phyloP scores from a whole-genome alignment of 30 jellyfish, hydroid and myxozoan species.

The Nemopilema nomurai region DNA sequence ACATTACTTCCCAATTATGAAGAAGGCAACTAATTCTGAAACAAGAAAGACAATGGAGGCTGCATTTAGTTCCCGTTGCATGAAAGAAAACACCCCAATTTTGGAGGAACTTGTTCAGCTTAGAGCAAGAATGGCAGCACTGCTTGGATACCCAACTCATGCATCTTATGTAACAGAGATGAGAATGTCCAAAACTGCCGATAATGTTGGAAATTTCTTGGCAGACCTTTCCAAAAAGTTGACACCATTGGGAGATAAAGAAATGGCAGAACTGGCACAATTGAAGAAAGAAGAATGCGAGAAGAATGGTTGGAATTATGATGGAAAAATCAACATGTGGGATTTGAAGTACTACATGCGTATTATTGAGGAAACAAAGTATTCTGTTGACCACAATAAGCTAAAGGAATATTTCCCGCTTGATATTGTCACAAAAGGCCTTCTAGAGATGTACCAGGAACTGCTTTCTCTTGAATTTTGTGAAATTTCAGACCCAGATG shows the following conservation, averaged over 20 bases:
- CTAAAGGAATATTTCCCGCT: constrained; percentile 88
- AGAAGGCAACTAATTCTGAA: constrained; percentile 71
- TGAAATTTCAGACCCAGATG: constrained; percentile 67
- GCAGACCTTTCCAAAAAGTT: constrained; percentile 68
- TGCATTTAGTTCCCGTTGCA: constrained; percentile 86
- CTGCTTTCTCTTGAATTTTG: constrained; percentile 66
- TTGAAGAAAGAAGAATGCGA: constrained; percentile 81
- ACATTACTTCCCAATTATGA: constrained; percentile 85
- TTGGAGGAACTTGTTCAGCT: constrained; percentile 85
- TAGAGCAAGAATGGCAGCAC: constrained; percentile 68
- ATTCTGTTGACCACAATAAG: constrained; percentile 84
- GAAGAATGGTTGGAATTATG: constrained; percentile 61
- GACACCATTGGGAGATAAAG: constrained; percentile 75
- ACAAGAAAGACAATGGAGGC: constrained; percentile 78
- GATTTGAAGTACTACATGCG: constrained; percentile 86
- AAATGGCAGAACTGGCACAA: constrained; percentile 53
- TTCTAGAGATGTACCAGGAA: constrained; percentile 70
- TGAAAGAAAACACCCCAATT: constrained; percentile 80
- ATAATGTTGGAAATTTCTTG: constrained; percentile 74
- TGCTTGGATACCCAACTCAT: constrained; percentile 86
- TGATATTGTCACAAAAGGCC: constrained; percentile 76
- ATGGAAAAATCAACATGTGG: constrained; percentile 85
- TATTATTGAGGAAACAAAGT: constrained; percentile 73
- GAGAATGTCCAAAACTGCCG: constrained; percentile 95
- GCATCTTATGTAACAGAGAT: constrained; percentile 89